Base-by-base conservation (phyloP, 2,797 vertebrate genomes). In the Gallirallus australis region DNA sequence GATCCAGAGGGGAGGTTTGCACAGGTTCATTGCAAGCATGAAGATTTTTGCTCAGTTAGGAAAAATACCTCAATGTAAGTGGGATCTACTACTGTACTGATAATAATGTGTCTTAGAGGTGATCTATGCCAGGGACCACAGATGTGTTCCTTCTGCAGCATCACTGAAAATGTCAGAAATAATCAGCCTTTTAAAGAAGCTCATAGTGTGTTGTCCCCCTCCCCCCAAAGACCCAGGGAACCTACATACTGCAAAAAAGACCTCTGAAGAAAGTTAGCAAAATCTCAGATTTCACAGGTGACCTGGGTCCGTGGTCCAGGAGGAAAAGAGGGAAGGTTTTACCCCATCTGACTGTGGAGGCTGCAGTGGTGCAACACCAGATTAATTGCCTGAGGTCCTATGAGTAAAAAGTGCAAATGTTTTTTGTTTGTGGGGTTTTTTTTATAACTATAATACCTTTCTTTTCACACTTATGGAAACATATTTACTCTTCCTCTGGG, bases 21-120 rank as follows among this genome's bases (percentile, higher is more conserved):
- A n/a, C 35, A 35, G 9, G 8, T 23, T 71, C 0, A 0, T 61
- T 42, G 31, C 0, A 3, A 42, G 6, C 33, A 75, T 28, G 33
- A 53, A 66, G 17, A 1, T 45, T 20, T 61, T 57, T 37, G 5
- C 40, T 82, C 37, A 14, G 8, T 8, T 23, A 54, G 12, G 3
- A 64, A 45, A 47, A 81, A 13, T 1, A 45, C 23, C 16, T 15
- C 39, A 24, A 0, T 31, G 8, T 6, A 8, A 86, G 57, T n/a
- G 31, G 10, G 30, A 47, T 81, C 23, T 83, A 25, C n/a, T 12
- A 3, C 4, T 45, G 45, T 65, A 56, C 23, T 6, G 9, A 20
- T 65, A 73, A 52, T 42, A 72, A 39, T 0, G 1, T 9, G 7
- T 30, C 61, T 65, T 13, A 27, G 60, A 80, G 40, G 21, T 16